Conservation (phyloP, 2,888 invertebrate genomes). For the Pardosa pseudoannulata region DNA sequence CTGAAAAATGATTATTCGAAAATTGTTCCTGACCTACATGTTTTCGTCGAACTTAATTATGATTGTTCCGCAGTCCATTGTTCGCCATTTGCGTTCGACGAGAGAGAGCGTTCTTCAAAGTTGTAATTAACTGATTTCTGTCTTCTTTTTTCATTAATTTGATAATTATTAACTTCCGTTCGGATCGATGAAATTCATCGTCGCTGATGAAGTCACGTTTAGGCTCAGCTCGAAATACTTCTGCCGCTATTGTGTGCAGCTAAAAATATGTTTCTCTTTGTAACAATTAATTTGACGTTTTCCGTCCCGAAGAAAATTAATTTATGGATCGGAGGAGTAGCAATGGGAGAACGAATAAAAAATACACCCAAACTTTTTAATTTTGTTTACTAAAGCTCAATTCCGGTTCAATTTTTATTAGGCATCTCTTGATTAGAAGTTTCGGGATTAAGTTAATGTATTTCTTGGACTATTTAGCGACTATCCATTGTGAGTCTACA, state of each 20-base stretch:
- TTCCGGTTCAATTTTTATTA: too few relatives aligned
- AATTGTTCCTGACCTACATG: constrained; percentile 71
- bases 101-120: constrained; percentile 59
- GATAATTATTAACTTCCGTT: constrained; percentile 63
- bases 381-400: not conserved
- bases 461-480: too few relatives aligned
- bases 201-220: constrained; percentile 26
- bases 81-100: constrained; percentile 23
- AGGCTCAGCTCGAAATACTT: constrained; percentile 10
- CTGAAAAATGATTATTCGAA: constrained; percentile 71
- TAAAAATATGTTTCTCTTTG: constrained; percentile 53
- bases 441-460: too few relatives aligned
- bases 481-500: too few relatives aligned
- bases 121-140: constrained; percentile 70
- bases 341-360: too few relatives aligned
- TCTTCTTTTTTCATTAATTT: constrained; percentile 37
- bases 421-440: too few relatives aligned
- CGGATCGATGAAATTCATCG: constrained; percentile 21
- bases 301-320: constrained; percentile 15
- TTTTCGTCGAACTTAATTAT: constrained; percentile 69
- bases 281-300: constrained; percentile 37
- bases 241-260: constrained; percentile 22
- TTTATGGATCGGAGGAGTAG: not conserved
- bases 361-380: not conserved
- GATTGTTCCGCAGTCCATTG: constrained; percentile 63